These are phyloP conservation scores for Haemorhous mexicanus DNA, from an alignment of 2,113 vertebrate species.

Conservation along the genomic window DNA sequence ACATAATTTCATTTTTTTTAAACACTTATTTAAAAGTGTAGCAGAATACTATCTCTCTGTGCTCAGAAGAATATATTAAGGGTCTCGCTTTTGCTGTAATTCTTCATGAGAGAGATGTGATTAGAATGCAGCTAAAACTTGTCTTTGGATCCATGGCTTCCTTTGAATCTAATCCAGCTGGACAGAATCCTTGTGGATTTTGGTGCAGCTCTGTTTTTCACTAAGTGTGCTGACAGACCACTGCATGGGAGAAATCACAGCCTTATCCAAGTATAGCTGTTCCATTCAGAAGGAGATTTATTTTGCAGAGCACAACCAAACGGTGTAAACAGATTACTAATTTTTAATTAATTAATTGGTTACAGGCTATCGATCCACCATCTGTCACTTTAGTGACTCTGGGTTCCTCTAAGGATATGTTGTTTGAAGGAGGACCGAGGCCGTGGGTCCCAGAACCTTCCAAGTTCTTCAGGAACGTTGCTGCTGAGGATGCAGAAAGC, in stretches of 20 bases:
- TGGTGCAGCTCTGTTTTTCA: background rate
- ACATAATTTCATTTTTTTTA: background rate
- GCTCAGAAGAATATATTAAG: background rate
- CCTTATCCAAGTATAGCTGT: background rate
- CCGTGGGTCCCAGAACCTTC: constrained; percentile 95
- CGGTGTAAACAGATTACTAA: background rate
- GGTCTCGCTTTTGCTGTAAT: background rate
- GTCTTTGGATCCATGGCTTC: background rate
- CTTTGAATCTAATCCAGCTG: background rate
- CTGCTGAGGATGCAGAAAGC: constrained; percentile 73
- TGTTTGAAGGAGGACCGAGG: constrained; percentile 90
- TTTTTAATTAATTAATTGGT: background rate
- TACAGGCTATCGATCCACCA: constrained; percentile 84
- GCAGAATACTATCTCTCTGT: background rate
- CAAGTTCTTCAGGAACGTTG: constrained; percentile 87
- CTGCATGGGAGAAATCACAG: background rate
- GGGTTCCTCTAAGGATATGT: constrained; percentile 92
- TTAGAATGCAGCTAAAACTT: background rate
- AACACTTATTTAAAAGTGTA: background rate
- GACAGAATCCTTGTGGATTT: background rate
- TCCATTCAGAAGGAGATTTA: background rate
- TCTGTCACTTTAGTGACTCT: constrained; percentile 88
- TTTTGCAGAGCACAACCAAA: background rate
- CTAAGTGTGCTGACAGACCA: background rate
- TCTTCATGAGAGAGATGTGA: background rate